Conservation (phyloP, 2,888 invertebrate genomes). For the Agrochola macilenta region DNA sequence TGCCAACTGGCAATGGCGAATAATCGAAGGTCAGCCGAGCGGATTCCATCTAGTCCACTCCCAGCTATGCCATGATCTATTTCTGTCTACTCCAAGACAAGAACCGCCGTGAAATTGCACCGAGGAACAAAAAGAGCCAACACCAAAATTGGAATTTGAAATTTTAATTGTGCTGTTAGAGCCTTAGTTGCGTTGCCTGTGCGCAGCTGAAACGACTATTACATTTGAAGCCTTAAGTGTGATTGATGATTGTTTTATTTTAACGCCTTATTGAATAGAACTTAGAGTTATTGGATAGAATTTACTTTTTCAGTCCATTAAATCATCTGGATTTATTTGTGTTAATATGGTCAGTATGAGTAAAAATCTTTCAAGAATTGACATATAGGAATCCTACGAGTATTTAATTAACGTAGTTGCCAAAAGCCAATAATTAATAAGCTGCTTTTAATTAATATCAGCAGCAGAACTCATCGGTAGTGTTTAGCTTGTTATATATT, state of each 20-base stretch:
- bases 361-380: not conserved
- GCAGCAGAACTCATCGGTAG: not conserved
- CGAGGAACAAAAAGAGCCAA: conserved; percentile 69
- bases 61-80: conserved; percentile 73
- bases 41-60: conserved; percentile 65
- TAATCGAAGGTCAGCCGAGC: conserved; percentile 80
- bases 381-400: too few species aligned
- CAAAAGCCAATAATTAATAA: not conserved
- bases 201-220: conserved; percentile 61
- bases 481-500: not conserved
- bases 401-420: too few species aligned
- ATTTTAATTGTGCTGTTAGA: conserved; percentile 79
- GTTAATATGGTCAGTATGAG: not conserved
- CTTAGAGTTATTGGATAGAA: conserved; percentile 35
- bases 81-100: conserved; percentile 74
- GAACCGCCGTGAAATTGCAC: conserved; percentile 73
- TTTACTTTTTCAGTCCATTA: conserved; percentile 12
- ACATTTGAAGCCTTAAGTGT: conserved; percentile 66
- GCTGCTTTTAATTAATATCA: not conserved
- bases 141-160: conserved; percentile 77
- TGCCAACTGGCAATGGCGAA: conserved; percentile 74
- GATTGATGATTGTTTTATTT: conserved; percentile 72
- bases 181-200: conserved; percentile 56
- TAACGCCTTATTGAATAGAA: conserved; percentile 62
- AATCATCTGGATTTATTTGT: not conserved